Conservation (phyloP, 2,797 vertebrate species). For the Apodemus agrarius region DNA sequence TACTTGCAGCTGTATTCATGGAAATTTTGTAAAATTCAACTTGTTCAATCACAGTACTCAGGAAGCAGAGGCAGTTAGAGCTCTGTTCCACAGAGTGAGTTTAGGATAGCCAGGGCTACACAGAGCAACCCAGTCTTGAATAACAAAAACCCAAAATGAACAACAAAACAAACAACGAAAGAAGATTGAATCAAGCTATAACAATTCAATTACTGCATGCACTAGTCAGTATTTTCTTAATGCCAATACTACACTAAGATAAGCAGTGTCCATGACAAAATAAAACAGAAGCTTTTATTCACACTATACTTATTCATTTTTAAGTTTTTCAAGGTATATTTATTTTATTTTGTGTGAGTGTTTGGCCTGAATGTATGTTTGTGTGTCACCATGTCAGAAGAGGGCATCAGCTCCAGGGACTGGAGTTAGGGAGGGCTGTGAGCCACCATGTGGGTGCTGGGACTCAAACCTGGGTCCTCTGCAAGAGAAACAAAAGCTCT, state of each 20-base stretch:
- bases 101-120: not conserved
- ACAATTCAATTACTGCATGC: not conserved
- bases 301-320: not conserved
- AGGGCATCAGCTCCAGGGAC: not conserved
- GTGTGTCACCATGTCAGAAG: not conserved
- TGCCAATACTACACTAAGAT: not conserved
- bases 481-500: not conserved
- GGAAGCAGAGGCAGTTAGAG: not conserved
- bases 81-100: not conserved
- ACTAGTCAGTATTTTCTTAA: slow-evolving; percentile 33
- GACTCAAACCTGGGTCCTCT: not conserved
- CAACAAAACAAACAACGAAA: not conserved
- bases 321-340: not conserved
- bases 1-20: not conserved
- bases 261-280: not conserved
- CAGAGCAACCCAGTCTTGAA: not conserved
- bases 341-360: not conserved
- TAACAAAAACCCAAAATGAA: not conserved
- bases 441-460: not conserved
- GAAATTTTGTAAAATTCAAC: not conserved
- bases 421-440: not conserved
- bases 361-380: not conserved
- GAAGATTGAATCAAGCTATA: not conserved
- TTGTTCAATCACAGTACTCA: not conserved
- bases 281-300: not conserved